Evolutionary conservation across 2,113 vertebrate species (phyloP).

Genomic region (Desmodus rotundus): DNA sequence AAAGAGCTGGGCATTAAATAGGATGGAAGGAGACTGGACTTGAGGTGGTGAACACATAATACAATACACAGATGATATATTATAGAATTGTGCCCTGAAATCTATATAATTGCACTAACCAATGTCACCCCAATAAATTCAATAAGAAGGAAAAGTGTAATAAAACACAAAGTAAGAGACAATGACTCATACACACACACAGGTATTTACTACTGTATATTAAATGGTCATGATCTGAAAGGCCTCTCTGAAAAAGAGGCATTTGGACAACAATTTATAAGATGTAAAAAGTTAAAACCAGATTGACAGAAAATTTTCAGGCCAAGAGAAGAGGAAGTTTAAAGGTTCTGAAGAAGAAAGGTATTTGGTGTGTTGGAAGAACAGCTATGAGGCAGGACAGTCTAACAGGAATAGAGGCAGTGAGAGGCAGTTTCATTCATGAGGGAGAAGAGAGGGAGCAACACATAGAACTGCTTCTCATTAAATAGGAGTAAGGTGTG

Average conservation of each 20-base stretch:
- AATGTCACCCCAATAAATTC: no score
- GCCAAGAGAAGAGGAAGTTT: not conserved
- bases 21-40: no score
- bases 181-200: not conserved
- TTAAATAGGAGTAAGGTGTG: not conserved
- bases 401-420: not conserved
- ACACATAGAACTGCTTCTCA: not conserved
- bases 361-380: not conserved
- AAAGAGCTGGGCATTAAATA: no score
- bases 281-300: not conserved
- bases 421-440: fast-evolving
- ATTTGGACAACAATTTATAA: not conserved
- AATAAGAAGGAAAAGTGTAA: not conserved
- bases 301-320: not conserved
- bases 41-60: no score
- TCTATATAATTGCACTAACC: no score
- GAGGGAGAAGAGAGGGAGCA: not conserved
- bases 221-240: not conserved
- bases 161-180: not conserved
- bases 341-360: not conserved
- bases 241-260: not conserved
- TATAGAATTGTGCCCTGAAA: no score
- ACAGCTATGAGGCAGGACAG: not conserved
- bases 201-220: not conserved
- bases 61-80: no score